These are phyloP conservation scores for Serinus canaria DNA, from an alignment of 2,113 vertebrate genomes.

Conservation along the genomic window DNA sequence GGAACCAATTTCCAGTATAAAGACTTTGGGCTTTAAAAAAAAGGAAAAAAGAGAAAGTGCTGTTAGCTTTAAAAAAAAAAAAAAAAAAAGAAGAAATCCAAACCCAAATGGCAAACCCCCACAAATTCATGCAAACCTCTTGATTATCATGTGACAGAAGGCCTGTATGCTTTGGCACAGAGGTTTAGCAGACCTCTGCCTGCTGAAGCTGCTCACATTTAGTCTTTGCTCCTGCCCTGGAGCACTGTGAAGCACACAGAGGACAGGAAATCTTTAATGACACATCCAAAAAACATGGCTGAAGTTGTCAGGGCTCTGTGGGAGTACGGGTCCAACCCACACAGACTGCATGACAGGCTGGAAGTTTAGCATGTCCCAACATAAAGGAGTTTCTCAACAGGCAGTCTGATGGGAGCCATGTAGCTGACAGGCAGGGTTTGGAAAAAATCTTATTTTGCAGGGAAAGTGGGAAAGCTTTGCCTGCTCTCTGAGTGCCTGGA, in stretches of 20 bases:
- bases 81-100: neutral
- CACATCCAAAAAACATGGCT: fast-evolving
- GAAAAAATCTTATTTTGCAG: neutral
- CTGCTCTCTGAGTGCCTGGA: neutral
- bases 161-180: neutral
- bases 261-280: neutral
- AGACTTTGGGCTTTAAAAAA: fast-evolving
- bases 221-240: neutral
- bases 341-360: neutral
- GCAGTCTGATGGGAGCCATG: neutral
- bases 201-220: neutral
- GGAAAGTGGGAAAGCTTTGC: neutral
- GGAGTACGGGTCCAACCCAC: neutral
- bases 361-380: neutral
- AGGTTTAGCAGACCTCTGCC: neutral
- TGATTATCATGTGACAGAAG: neutral
- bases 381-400: neutral
- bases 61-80: neutral
- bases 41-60: too few species aligned
- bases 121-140: neutral
- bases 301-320: neutral
- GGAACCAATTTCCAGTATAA: neutral
- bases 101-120: neutral
- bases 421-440: neutral
- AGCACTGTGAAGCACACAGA: neutral